phyloP scores from a whole-genome alignment of 1,140 invertebrate genomes.

The Drosophila kurseongensis region DNA sequence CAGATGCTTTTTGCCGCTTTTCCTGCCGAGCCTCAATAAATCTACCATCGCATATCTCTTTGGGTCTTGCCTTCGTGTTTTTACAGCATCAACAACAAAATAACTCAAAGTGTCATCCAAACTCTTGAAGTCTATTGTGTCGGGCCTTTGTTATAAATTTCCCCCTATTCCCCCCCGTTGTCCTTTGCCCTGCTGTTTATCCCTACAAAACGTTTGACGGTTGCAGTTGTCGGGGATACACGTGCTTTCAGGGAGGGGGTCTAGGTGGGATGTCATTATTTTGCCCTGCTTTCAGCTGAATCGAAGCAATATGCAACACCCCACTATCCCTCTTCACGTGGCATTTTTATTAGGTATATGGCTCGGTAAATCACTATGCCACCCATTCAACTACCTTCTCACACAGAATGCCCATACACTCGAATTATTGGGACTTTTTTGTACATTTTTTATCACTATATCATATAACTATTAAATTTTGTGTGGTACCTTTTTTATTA shows the following conservation, averaged over 20 bases:
- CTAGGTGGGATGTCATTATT: conserved; percentile 28
- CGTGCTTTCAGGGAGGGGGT: conserved; percentile 54
- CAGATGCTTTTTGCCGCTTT: conserved; percentile 24
- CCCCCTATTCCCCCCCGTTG: neutral
- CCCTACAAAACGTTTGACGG: conserved; percentile 70
- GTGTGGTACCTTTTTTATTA: too few species aligned
- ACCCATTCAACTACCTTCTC: conserved; percentile 21
- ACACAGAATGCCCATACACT: neutral
- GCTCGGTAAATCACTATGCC: conserved; percentile 68
- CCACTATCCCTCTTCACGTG: conserved; percentile 41
- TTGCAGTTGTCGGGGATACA: conserved; percentile 65
- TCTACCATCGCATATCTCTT: conserved; percentile 76
- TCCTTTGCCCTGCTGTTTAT: conserved; percentile 47
- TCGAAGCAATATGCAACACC: conserved; percentile 46
- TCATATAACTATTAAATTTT: too few species aligned
- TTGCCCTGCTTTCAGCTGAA: conserved; percentile 12
- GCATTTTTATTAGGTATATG: conserved; percentile 53
- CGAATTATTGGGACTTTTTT: too few species aligned
- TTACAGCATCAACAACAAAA: conserved; percentile 79
- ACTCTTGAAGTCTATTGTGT: conserved; percentile 80
- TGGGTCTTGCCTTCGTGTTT: conserved; percentile 50
- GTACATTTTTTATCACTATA: too few species aligned
- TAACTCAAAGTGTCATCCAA: conserved; percentile 80
- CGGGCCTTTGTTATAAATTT: conserved; percentile 63
- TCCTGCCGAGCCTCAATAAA: conserved; percentile 62